Conservation (phyloP, 30 jellyfish, hydroid and myxozoan species). For the Clytia hemisphaerica region DNA sequence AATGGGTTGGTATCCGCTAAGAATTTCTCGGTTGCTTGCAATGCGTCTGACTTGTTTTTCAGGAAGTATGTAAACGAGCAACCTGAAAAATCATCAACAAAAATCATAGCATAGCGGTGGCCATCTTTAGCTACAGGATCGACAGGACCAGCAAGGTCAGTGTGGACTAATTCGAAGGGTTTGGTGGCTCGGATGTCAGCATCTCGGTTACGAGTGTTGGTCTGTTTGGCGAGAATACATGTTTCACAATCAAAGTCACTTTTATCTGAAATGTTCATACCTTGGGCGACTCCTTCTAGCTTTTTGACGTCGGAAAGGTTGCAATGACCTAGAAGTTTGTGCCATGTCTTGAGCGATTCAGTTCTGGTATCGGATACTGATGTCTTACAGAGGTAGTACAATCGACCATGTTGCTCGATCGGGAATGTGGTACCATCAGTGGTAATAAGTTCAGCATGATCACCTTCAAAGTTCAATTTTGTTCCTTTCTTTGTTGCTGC, state of each 20-base stretch:
- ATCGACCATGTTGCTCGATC: conserved; percentile 39
- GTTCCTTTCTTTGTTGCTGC: conserved; percentile 58
- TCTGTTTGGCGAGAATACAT: conserved; percentile 2
- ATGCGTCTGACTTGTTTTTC: conserved; percentile 41
- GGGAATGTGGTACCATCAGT: conserved; percentile 35
- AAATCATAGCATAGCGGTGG: conserved; percentile 31
- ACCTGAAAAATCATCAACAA: conserved; percentile 39
- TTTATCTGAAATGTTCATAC: conserved; percentile 19
- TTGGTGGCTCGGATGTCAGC: conserved; percentile 36
- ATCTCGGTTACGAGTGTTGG: conserved; percentile 14
- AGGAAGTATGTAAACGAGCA: conserved; percentile 37
- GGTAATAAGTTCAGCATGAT: conserved; percentile 33
- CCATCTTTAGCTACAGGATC: conserved; percentile 50
- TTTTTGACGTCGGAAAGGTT: conserved; percentile 19
- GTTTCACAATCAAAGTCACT: conserved; percentile 25
- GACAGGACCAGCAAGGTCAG: conserved; percentile 43
- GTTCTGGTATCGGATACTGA: conserved; percentile 25
- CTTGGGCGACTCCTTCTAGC: conserved; percentile 34
- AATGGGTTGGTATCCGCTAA: conserved; percentile 37
- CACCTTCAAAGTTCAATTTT: not conserved
- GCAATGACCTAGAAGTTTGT: conserved; percentile 45
- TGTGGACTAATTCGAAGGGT: conserved; percentile 32
- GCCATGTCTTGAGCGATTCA: conserved; percentile 37
- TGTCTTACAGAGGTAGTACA: conserved; percentile 11
- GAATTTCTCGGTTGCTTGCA: conserved; percentile 34